phyloP scores from a whole-genome alignment of 1,140 invertebrate genomes.

The Brachionus plicatilis region DNA sequence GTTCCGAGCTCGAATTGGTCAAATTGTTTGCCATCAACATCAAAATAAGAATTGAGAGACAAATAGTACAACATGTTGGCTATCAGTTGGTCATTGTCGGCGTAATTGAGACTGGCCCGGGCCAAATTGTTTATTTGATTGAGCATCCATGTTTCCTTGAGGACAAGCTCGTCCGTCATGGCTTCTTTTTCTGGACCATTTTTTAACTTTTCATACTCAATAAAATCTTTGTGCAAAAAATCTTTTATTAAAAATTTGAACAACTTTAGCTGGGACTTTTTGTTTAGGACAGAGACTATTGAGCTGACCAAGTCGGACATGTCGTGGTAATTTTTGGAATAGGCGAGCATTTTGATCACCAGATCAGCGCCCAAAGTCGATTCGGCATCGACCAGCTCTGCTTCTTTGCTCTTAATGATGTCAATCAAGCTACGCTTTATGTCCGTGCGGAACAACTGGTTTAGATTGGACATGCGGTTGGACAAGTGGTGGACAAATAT shows the following conservation, averaged over 20 bases:
- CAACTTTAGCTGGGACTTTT: neutral
- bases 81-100: neutral
- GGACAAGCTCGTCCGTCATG: neutral
- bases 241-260: conserved; percentile 7
- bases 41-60: conserved; percentile 4
- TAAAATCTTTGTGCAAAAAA: neutral
- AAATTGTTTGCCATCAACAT: neutral
- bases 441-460: neutral
- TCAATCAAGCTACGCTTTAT: neutral
- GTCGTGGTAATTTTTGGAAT: conserved; percentile 14
- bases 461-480: neutral
- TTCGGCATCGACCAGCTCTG: neutral
- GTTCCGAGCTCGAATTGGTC: neutral
- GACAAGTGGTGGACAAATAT: neutral
- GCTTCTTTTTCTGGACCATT: neutral
- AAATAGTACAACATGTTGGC: neutral
- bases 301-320: neutral
- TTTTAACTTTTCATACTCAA: neutral
- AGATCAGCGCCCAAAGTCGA: conserved; percentile 7
- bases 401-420: neutral
- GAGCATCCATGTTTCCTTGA: neutral
- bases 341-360: neutral
- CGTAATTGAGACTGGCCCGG: neutral
- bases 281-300: neutral
- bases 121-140: conserved; percentile 2